Base-by-base conservation (phyloP, 2,888 invertebrate genomes). In the Lasioglossum leucozonium region DNA sequence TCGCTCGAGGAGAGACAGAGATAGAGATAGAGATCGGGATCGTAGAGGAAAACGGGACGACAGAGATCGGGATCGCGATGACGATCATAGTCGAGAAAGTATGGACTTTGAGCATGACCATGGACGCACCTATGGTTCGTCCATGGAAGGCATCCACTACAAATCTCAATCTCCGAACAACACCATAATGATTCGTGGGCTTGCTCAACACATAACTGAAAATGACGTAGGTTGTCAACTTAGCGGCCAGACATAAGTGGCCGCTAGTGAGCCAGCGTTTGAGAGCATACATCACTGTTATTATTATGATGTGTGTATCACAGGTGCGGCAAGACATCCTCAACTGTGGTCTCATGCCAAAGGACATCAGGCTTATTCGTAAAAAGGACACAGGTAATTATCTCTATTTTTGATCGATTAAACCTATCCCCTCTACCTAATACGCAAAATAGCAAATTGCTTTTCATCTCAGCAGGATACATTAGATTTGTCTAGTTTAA, bases 341-440 rank as follows among this genome's bases (percentile, higher is more conserved):
- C 91, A 96, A 96, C 92, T 97, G 97, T 94, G 97, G 97, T 86
- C 95, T 98, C 88, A 96, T 97, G 95, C 97, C 98, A 3, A 97
- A 97, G 94, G 98, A 98, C 94, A 97, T 98, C 92, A 96, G 98
- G 71, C 95, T 98, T 65, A 98, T 98, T 94, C 96, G 98, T 91
- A 97, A 97, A 95, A 97, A 97, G 95, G 97, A 97, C 94, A 97
- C 98, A 96, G 98, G 98, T 98, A 97, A 96, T 95, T 94, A 93
- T 90, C 82, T n/a, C 30, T 58, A 71, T 75, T 42, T 71, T 82
- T 51, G 18, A 51, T 58, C 37, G 72, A 6, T 78, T 80, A n/a
- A 76, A 62, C 72, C 37, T 37, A 51, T 78, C 84, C 84, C 82
- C 80, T 77, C 26, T 44, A 80, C 77, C 78, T 81, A 77, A 84